A percentile compares a stretch with the other conserved stretches of the same genome.
These are phyloP conservation scores for Atractosteus spatula DNA, from an alignment of 2,113 vertebrate genomes.

Conservation along the genomic window DNA sequence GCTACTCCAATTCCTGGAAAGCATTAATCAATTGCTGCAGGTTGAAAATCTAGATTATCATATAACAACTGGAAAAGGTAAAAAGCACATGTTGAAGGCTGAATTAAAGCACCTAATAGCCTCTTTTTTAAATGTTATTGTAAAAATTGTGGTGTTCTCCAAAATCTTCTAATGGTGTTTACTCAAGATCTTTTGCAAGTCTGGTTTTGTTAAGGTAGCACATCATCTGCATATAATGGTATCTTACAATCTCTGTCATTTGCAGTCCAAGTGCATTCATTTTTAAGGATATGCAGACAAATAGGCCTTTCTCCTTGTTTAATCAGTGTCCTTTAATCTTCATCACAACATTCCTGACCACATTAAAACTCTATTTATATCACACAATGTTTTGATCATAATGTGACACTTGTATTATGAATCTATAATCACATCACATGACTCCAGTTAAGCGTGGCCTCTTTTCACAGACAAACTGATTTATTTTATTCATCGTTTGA, in stretches of 20 bases:
- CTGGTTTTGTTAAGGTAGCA: not conserved
- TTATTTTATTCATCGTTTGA: slow-evolving; percentile 21
- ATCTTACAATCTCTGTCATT: too few relatives aligned
- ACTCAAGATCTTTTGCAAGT: not conserved
- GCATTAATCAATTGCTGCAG: too few relatives aligned
- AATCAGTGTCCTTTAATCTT: slow-evolving; percentile 52
- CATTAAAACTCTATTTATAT: slow-evolving; percentile 24
- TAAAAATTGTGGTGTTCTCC: not conserved
- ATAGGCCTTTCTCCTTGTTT: slow-evolving; percentile 29
- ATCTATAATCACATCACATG: slow-evolving; percentile 31
- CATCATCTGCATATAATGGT: too few relatives aligned
- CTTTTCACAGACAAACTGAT: slow-evolving; percentile 16
- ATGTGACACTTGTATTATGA: slow-evolving; percentile 27
- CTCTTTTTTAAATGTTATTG: not conserved
- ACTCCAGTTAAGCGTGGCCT: not conserved
- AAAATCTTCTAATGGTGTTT: not conserved
- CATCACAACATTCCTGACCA: slow-evolving; percentile 41
- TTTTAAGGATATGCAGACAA: slow-evolving; percentile 30
- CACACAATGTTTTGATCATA: slow-evolving; percentile 29
- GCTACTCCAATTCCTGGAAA: too few relatives aligned
- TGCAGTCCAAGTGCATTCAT: not conserved
- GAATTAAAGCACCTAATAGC: too few relatives aligned
- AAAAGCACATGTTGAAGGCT: too few relatives aligned
- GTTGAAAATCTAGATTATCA: too few relatives aligned
- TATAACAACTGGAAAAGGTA: too few relatives aligned